Conservation (phyloP, 2,113 vertebrate genomes). For the Collichthys lucidus region DNA sequence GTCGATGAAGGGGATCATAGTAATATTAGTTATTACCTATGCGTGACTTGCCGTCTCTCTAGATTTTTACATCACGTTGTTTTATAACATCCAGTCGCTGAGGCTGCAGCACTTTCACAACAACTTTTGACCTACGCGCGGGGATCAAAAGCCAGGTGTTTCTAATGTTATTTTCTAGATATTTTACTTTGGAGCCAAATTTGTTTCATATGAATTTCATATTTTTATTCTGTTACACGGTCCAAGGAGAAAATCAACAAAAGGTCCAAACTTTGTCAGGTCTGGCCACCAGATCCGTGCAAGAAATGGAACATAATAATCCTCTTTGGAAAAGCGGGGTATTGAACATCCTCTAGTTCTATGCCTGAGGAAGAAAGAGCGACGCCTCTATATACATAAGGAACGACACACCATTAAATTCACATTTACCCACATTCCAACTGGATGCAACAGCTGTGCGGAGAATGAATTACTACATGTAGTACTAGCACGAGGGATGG, state of each 20-base stretch:
- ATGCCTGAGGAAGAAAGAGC: slow-evolving; percentile 23
- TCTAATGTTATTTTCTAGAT: slow-evolving; percentile 9
- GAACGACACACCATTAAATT: slow-evolving; percentile 47
- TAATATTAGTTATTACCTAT: not conserved
- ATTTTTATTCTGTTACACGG: not conserved
- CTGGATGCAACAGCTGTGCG: slow-evolving; percentile 60
- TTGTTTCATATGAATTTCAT: slow-evolving; percentile 16
- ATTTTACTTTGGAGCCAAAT: slow-evolving; percentile 26
- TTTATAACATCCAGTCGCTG: not conserved
- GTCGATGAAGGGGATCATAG: not conserved
- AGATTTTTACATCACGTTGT: not conserved
- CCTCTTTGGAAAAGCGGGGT: slow-evolving; percentile 40
- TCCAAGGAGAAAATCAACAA: slow-evolving; percentile 34
- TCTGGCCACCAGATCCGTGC: slow-evolving; percentile 43
- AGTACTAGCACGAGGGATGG: slow-evolving; percentile 38
- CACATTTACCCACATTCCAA: slow-evolving; percentile 59
- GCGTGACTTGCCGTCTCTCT: not conserved
- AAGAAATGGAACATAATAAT: slow-evolving; percentile 21
- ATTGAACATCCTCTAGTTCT: slow-evolving; percentile 6
- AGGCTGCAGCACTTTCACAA: slow-evolving; percentile 11
- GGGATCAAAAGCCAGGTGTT: slow-evolving; percentile 34
- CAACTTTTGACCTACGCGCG: not conserved
- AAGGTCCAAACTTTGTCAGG: slow-evolving; percentile 13
- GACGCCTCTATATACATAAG: slow-evolving; percentile 21
- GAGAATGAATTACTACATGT: slow-evolving; percentile 50